phyloP scores from a whole-genome alignment of 2,888 invertebrate species.

The Caenorhabditis plicata region DNA sequence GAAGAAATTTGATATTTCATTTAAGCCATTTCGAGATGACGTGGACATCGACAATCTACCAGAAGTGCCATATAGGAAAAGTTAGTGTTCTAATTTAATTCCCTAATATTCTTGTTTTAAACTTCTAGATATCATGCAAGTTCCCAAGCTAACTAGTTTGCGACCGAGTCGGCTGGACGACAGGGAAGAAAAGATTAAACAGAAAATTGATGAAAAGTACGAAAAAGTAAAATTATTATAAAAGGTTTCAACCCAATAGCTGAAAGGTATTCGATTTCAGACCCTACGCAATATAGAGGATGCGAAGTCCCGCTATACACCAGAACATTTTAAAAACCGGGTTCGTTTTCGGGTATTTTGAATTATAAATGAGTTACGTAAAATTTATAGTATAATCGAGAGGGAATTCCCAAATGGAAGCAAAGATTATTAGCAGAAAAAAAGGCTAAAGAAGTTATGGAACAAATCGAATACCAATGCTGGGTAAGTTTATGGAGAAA shows the following conservation, averaged over 20 bases:
- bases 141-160: background rate
- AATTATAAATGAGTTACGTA: background rate
- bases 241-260: background rate
- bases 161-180: background rate
- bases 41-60: slow-evolving; percentile 12
- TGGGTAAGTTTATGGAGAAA: too few species aligned
- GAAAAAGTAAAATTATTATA: slow-evolving; percentile 7
- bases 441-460: slow-evolving; percentile 20
- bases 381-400: slow-evolving; percentile 8
- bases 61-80: slow-evolving; percentile 14
- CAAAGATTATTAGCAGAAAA: slow-evolving; percentile 30
- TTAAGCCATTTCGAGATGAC: slow-evolving; percentile 31
- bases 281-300: slow-evolving; percentile 12
- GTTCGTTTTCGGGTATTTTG: background rate
- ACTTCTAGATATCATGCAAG: slow-evolving; percentile 5
- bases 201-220: slow-evolving; percentile 15
- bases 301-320: slow-evolving; percentile 16
- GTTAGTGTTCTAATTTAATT: slow-evolving; percentile 1
- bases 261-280: slow-evolving; percentile 3
- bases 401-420: slow-evolving; percentile 33
- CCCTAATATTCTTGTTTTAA: background rate
- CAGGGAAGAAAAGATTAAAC: slow-evolving; percentile 2
- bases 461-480: slow-evolving; percentile 22
- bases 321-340: slow-evolving; percentile 17
- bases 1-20: slow-evolving; percentile 21